phyloP scores from a whole-genome alignment of 2,797 vertebrate genomes.

The Euphonia xanthogaster region DNA sequence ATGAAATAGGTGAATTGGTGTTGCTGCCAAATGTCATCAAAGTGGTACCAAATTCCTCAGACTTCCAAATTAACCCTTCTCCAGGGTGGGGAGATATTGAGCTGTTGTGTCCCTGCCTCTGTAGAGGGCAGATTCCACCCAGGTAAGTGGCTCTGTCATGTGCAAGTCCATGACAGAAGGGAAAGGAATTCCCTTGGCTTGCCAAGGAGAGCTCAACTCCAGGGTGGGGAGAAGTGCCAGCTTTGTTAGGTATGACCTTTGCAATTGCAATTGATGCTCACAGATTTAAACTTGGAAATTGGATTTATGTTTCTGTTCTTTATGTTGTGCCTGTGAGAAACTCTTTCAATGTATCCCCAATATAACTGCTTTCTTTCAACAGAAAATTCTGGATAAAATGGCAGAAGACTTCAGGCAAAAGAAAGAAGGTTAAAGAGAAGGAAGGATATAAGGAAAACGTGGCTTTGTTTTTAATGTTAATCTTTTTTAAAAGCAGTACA shows the following conservation, averaged over 20 bases:
- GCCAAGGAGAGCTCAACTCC: background rate
- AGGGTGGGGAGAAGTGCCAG: background rate
- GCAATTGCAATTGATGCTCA: background rate
- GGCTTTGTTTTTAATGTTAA: constrained; percentile 81
- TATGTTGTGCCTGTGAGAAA: background rate
- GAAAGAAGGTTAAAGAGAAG: constrained; percentile 74
- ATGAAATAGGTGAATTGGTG: background rate
- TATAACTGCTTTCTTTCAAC: constrained; percentile 16
- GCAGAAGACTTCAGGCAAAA: constrained; percentile 79
- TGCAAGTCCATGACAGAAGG: background rate
- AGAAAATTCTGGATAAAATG: constrained; percentile 84
- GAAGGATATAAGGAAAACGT: constrained; percentile 65
- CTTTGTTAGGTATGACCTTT: background rate
- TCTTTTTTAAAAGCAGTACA: constrained; percentile 78
- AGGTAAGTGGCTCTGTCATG: background rate
- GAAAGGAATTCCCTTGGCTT: background rate
- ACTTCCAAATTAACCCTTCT: background rate
- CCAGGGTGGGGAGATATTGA: background rate
- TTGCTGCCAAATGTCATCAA: background rate
- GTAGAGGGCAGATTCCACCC: background rate
- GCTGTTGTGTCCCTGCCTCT: background rate
- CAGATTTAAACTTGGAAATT: background rate
- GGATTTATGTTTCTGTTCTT: background rate
- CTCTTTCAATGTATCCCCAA: background rate
- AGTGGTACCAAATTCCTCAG: background rate